Percentiles rank a stretch among this genome's conserved stretches.
These are phyloP conservation scores for Gasterosteus aculeatus DNA, from an alignment of 2,113 vertebrate species.

Conservation along the genomic window DNA sequence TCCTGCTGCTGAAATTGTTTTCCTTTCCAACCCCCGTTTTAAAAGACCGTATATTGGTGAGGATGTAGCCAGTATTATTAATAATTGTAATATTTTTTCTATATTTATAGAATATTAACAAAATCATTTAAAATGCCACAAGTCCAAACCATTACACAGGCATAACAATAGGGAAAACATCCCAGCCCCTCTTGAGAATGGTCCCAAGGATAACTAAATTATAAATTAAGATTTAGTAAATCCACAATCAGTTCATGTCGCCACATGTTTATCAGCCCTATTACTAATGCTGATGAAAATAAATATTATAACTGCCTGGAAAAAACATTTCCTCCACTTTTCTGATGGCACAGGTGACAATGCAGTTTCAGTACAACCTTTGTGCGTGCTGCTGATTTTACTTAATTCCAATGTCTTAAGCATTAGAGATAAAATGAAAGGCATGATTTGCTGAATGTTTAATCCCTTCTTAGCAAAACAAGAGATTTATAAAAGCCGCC, in stretches of 20 bases:
- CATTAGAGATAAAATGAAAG: constrained; percentile 5
- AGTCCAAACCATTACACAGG: too few relatives aligned
- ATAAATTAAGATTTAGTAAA: not conserved
- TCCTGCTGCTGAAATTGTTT: too few relatives aligned
- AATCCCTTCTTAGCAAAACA: not conserved
- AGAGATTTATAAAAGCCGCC: not conserved
- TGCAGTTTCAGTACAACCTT: not conserved
- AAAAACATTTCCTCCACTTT: too few relatives aligned
- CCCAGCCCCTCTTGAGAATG: not conserved
- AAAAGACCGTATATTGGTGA: too few relatives aligned
- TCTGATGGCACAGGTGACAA: not conserved
- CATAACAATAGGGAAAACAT: too few relatives aligned
- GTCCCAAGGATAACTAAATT: not conserved
- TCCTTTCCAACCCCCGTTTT: too few relatives aligned
- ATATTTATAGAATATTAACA: not conserved
- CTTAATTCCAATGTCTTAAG: not conserved
- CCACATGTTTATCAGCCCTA: not conserved
- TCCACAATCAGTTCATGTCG: not conserved
- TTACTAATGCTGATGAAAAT: not conserved
- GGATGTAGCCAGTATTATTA: not conserved
- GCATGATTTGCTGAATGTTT: not conserved
- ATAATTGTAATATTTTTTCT: not conserved
- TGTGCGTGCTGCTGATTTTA: constrained; percentile 4
- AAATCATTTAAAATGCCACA: not conserved
- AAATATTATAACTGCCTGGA: not conserved